Base-by-base conservation (phyloP, 2,113 vertebrate species). In the Panthera uncia region DNA sequence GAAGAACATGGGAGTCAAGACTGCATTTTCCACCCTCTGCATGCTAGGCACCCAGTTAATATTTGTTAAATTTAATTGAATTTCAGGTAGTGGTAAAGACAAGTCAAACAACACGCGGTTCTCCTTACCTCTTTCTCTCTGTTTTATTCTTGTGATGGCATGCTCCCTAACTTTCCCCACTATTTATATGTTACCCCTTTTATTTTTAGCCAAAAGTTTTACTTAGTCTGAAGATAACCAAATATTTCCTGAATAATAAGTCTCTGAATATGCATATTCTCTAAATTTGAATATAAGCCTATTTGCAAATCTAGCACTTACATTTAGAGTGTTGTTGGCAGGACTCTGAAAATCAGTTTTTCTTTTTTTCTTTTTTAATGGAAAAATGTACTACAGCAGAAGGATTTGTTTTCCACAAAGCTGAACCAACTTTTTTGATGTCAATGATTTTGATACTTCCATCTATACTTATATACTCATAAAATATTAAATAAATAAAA, bases 211-310 rank as follows among this genome's bases (percentile, higher is more conserved):
- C 73, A 8, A 61, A 91, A 93, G 96, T 95, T 97, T 94, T 96
- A 89, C 96, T 97, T 95, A 96, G 96, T 94, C 97, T 97, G 97
- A 97, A 96, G 97, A 98, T 97, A 98, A 98, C 97, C 98, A 98
- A 98, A 98, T 98, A 98, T 98, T 98, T 97, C 94, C 95, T 97
- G 97, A 98, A 96, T 98, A 98, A 98, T 97, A 94, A 96, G 97
- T 85, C 94, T 97, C 96, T 98, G 98, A 98, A 98, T 98, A 98
- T 98, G 98, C 98, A 98, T 98, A 95, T 89, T 95, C 95, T 97
- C 98, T 97, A 98, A 98, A 98, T 97, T 86, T 69, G 98, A 98
- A 93, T 94, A 95, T 96, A 96, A 98, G 96, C 97, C 95, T 92
- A 95, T 96, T 97, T 98, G 98, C 98, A 97, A 96, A 98, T 98